Evolutionary conservation across 64 coral and sea anemone genomes (phyloP).

Genomic region (Montipora capricornis): DNA sequence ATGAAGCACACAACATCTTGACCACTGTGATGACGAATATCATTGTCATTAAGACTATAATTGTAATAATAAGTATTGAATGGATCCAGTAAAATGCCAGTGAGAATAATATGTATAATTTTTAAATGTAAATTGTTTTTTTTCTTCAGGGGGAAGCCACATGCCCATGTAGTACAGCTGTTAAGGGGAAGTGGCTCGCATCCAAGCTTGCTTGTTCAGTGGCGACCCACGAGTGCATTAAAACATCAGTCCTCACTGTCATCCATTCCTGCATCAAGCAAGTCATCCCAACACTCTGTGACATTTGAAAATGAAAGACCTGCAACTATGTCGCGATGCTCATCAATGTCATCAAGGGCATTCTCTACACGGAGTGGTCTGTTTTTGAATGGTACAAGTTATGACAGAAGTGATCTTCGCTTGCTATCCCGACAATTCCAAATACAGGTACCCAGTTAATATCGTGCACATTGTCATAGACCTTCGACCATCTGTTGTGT

Average conservation of each 20-base stretch:
- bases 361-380: slow-evolving; percentile 70
- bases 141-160: slow-evolving; percentile 73
- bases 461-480: not conserved
- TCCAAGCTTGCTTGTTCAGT: slow-evolving; percentile 85
- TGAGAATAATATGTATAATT: not conserved
- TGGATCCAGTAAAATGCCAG: too few species aligned
- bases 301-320: slow-evolving; percentile 79
- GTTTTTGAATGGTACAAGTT: slow-evolving; percentile 29
- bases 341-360: slow-evolving; percentile 57
- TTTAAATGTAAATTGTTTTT: not conserved
- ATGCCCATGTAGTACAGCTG: slow-evolving; percentile 78
- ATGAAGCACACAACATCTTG: too few species aligned
- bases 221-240: slow-evolving; percentile 78
- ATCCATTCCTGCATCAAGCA: slow-evolving; percentile 72
- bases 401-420: slow-evolving; percentile 38
- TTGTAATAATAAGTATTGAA: too few species aligned
- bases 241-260: slow-evolving; percentile 69
- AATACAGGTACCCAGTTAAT: slow-evolving; percentile 52
- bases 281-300: slow-evolving; percentile 63
- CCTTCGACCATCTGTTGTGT: too few species aligned
- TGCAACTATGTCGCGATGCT: slow-evolving; percentile 63
- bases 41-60: too few species aligned
- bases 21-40: too few species aligned
- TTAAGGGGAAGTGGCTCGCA: slow-evolving; percentile 90
- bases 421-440: slow-evolving; percentile 75